These are phyloP conservation scores for Ophonus ardosiacus DNA, from an alignment of 2,888 invertebrate genomes.

Conservation along the genomic window DNA sequence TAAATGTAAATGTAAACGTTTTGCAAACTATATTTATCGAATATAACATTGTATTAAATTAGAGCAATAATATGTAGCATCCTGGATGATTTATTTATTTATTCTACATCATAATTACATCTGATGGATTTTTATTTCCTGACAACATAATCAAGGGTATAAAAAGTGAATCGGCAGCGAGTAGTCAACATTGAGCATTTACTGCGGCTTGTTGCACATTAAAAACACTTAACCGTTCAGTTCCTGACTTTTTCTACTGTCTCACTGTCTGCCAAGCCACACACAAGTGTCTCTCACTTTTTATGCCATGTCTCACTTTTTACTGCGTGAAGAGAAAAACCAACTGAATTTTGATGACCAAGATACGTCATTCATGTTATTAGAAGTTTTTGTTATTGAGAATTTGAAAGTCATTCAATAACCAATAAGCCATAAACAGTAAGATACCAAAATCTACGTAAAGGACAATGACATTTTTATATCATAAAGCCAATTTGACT, in stretches of 20 bases:
- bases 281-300: background rate
- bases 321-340: too few relatives aligned
- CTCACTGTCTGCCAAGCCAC: background rate
- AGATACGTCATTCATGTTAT: too few relatives aligned
- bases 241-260: constrained; percentile 2
- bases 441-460: too few relatives aligned
- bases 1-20: background rate
- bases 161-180: background rate
- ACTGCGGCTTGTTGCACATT: constrained; percentile 4
- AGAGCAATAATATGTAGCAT: background rate
- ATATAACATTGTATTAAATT: too few relatives aligned
- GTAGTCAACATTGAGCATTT: background rate
- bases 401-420: too few relatives aligned
- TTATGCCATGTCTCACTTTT: too few relatives aligned
- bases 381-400: too few relatives aligned
- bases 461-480: too few relatives aligned
- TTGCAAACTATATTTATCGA: background rate
- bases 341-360: too few relatives aligned
- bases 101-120: background rate
- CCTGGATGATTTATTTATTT: background rate
- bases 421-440: too few relatives aligned
- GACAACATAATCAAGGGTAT: constrained; percentile 5
- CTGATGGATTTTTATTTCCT: background rate
- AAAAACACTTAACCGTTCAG: constrained; percentile 4
- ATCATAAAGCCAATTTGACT: too few relatives aligned